These are phyloP conservation scores for Eulemur rubriventer DNA, from an alignment of 2,797 vertebrate species.

Conservation along the genomic window DNA sequence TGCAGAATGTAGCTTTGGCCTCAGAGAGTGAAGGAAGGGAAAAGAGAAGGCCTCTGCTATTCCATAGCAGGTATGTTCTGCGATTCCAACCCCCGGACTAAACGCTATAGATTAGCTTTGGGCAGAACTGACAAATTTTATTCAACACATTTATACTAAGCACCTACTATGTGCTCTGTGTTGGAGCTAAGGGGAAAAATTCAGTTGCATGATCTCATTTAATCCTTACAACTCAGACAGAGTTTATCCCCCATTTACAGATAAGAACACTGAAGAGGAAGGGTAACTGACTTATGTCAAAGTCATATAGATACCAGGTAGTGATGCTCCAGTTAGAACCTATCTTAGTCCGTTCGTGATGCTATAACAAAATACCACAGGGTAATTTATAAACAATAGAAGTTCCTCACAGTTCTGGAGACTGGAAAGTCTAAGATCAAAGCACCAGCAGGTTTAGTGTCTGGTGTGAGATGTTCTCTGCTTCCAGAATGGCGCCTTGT, in stretches of 20 bases:
- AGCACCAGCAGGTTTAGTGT: background rate
- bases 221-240: background rate
- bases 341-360: background rate
- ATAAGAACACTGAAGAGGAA: background rate
- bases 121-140: background rate
- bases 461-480: background rate
- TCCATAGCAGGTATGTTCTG: background rate
- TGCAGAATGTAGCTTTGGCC: background rate
- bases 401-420: background rate
- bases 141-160: background rate
- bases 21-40: background rate
- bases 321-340: background rate
- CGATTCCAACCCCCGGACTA: background rate
- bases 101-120: background rate
- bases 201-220: background rate
- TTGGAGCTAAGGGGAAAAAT: background rate
- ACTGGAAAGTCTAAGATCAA: background rate
- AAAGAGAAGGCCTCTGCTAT: background rate
- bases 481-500: background rate
- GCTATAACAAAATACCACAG: background rate
- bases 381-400: background rate
- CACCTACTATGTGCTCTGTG: background rate
- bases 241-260: slow-evolving; percentile 1
- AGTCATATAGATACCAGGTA: background rate
- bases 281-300: background rate